Base-by-base conservation (phyloP, 1,140 invertebrate genomes). In the Triops cancriformis region DNA sequence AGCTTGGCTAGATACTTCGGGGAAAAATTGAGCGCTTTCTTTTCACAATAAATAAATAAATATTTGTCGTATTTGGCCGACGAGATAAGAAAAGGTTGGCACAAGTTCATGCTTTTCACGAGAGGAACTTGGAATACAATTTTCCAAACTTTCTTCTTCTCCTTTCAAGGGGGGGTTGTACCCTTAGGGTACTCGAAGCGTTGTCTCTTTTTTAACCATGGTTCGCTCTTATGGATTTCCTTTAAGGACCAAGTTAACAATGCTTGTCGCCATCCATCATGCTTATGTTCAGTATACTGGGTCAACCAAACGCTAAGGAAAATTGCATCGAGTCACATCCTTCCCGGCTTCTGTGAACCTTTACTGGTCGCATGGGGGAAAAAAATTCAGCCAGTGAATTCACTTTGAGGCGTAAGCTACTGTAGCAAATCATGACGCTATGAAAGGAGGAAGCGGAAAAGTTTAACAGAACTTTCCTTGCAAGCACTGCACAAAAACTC, bases 241-340 rank as follows among this genome's bases (percentile, higher is more conserved):
- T 64, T 64, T 64, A 64, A 64, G 51, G 51, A 64, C n/a, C n/a
- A 64, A 10, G 51, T 64, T 64, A 64, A 64, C 51, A 64, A 64
- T 64, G 23, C 51, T 64, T 64, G 51, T 23, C 51, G 51, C 7
- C 51, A 64, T 64, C 51, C 23, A 64, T 64, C 51, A 64, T 64
- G 51, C 51, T 64, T 64, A 64, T n/a, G 51, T 64, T 64, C 51
- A 23, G 51, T 23, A 64, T 64, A 64, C 51, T 64, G 14, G 51
- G 51, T 64, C 51, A 64, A 64, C 51, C 51, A 64, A 64, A 64
- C 51, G n/a, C 51, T 64, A 64, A 23, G 18, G 51, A 18, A 64
- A 64, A 64, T 64, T 64, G 51, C 51, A 64, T 18, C 51, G 51
- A 64, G n/a, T 64, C 14, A 23, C 51, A 64, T 64, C 51, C 51